Base-by-base conservation (phyloP, 2,888 invertebrate species). In the Carcina quercana region DNA sequence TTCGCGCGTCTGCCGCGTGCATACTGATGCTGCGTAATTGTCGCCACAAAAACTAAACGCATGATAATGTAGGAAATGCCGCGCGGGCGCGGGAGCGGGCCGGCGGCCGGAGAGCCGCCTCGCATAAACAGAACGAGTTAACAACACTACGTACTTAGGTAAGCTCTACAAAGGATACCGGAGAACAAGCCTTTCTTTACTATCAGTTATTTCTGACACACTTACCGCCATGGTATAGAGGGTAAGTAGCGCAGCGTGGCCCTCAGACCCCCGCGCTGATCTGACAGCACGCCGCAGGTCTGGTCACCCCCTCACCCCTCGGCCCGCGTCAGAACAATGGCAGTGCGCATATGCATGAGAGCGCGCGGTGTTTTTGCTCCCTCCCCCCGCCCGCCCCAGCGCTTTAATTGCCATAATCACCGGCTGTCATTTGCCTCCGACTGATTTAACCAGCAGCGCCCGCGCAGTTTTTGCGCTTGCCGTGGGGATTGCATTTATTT, bases 11-110 rank as follows among this genome's bases (percentile, higher is more conserved):
- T 58, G 62, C 67, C 59, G 59, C 69, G 52, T 70, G 79, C 76
- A 78, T 75, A 71, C 74, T 67, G 76, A 76, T 74, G 70, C 62
- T 56, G 53, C 54, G 65, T 73, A 76, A 76, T 79, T 73, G 70
- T 62, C 54, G 51, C 54, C 25, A 51, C 71, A 79, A 78, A 78
- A 78, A 78, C 67, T 55, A 52, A 62, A 53, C 67, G 73, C 68
- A 72, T 68, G 63, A 61, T 68, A 65, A 73, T 70, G 60, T 66
- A 73, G 73, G 76, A 74, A 74, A 70, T 69, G 68, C 68, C 66
- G 54, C 47, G 42, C 22, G n/a, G 13, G 5, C 17, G 17, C 17
- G 17, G 17, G 17, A 5, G 17, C 17, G 17, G 17, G n/a, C n/a
- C n/a, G n/a, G n/a, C n/a, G n/a, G n/a, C n/a, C n/a, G n/a, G n/a